Evolutionary conservation across 30 jellyfish, hydroid and myxozoan genomes (phyloP).

Genomic region (Pelagia noctiluca): DNA sequence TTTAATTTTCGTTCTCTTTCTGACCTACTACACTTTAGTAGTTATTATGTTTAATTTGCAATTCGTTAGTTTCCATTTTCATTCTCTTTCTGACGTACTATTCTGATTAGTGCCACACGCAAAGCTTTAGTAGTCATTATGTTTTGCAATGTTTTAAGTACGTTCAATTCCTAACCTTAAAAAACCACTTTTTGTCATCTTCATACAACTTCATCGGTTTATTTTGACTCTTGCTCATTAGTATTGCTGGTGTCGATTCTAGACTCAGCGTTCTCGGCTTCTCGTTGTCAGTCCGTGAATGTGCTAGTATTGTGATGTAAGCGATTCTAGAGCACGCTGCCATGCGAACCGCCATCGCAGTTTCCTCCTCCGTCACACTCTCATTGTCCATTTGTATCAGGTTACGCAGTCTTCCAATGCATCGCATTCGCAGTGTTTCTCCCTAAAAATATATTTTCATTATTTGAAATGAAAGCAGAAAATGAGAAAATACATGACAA

Average conservation of each 20-base stretch:
- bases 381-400: conserved; percentile 62
- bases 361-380: conserved; percentile 87
- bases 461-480: not conserved
- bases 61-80: no score
- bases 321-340: conserved; percentile 92
- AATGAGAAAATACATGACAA: not conserved
- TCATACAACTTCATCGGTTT: conserved; percentile 69
- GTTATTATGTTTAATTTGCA: no score
- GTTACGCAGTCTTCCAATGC: conserved; percentile 88
- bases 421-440: conserved; percentile 82
- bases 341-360: conserved; percentile 75
- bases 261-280: conserved; percentile 73
- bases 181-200: conserved; percentile 84
- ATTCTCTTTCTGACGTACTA: no score
- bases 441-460: no score
- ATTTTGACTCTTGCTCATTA: conserved; percentile 58
- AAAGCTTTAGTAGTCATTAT: no score
- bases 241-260: conserved; percentile 54
- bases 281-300: conserved; percentile 77
- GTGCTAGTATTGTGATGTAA: conserved; percentile 79
- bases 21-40: no score
- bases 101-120: no score
- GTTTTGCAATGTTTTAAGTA: no score
- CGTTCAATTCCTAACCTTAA: conserved; percentile 79
- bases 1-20: no score